phyloP scores from a whole-genome alignment of 2,888 invertebrate species.

The Cordylochernes scorpioides region DNA sequence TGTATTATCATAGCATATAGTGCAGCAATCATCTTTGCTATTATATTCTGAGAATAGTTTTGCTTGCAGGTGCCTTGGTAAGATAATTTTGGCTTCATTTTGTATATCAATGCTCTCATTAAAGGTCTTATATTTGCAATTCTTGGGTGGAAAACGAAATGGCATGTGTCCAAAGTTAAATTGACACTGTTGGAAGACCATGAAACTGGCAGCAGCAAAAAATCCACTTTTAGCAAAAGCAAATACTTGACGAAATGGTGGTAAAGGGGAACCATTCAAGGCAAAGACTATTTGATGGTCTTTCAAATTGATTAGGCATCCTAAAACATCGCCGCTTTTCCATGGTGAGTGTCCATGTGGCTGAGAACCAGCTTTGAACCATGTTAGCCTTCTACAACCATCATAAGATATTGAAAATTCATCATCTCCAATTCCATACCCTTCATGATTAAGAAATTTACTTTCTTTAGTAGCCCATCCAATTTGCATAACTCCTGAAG shows the following conservation, averaged over 20 bases:
- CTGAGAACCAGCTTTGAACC: slow-evolving; percentile 55
- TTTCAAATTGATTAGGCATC: slow-evolving; percentile 52
- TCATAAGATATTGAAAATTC: slow-evolving; percentile 66
- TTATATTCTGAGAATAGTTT: too few species aligned
- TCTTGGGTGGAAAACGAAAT: slow-evolving; percentile 44
- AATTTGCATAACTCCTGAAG: slow-evolving; percentile 85
- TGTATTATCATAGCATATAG: too few species aligned
- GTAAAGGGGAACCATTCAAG: slow-evolving; percentile 45
- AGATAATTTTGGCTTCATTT: too few species aligned
- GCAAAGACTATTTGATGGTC: slow-evolving; percentile 46
- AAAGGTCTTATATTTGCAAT: slow-evolving; percentile 37
- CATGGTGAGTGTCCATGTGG: slow-evolving; percentile 33
- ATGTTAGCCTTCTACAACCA: slow-evolving; percentile 62
- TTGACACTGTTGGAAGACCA: slow-evolving; percentile 80
- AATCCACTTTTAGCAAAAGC: slow-evolving; percentile 53
- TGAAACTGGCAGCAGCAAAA: slow-evolving; percentile 81
- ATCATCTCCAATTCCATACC: slow-evolving; percentile 84
- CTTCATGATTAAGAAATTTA: slow-evolving; percentile 70
- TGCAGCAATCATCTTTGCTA: too few species aligned
- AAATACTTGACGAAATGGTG: slow-evolving; percentile 44
- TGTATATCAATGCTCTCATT: slow-evolving; percentile 57
- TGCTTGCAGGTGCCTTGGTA: too few species aligned
- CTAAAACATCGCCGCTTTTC: slow-evolving; percentile 49
- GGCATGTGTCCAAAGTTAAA: slow-evolving; percentile 68
- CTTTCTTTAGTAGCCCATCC: slow-evolving; percentile 83